Conservation (phyloP, 1,140 invertebrate genomes). For the Bombus consobrinus region DNA sequence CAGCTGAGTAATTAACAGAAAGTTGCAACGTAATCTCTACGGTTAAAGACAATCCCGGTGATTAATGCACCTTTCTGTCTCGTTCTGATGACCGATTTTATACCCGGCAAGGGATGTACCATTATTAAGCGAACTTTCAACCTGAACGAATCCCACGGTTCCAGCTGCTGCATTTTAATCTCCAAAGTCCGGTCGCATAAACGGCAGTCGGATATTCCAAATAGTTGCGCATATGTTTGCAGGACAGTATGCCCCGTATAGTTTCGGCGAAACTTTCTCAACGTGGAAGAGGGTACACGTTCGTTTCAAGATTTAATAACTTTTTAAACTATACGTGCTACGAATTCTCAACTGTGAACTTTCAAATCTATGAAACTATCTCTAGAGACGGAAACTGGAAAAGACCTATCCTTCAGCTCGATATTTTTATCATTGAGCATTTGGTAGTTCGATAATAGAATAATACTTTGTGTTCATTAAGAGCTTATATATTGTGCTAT, state of each 20-base stretch:
- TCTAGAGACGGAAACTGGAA: neutral
- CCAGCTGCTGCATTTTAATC: conserved; percentile 28
- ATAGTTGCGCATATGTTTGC: conserved; percentile 21
- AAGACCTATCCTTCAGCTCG: no score
- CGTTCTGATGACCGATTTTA: neutral
- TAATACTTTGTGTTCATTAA: no score
- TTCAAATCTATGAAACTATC: neutral
- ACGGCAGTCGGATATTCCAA: neutral
- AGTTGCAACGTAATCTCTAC: neutral
- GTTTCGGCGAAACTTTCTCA: conserved; percentile 1
- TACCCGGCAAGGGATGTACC: neutral
- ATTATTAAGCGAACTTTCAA: conserved; percentile 2
- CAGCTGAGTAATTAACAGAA: conserved; percentile 6
- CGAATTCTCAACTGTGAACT: neutral
- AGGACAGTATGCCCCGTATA: neutral
- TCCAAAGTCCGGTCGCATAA: neutral
- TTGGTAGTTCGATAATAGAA: no score
- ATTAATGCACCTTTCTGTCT: conserved; percentile 6
- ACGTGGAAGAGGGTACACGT: neutral
- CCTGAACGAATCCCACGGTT: neutral
- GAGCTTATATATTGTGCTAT: no score
- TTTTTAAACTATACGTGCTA: neutral
- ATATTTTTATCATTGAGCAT: no score
- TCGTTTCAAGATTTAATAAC: conserved; percentile 23
- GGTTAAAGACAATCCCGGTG: conserved; percentile 14